A percentile compares a stretch with the other conserved stretches of the same genome.
Conservation (phyloP, 2,797 vertebrate genomes). For the Propithecus deckenii region DNA sequence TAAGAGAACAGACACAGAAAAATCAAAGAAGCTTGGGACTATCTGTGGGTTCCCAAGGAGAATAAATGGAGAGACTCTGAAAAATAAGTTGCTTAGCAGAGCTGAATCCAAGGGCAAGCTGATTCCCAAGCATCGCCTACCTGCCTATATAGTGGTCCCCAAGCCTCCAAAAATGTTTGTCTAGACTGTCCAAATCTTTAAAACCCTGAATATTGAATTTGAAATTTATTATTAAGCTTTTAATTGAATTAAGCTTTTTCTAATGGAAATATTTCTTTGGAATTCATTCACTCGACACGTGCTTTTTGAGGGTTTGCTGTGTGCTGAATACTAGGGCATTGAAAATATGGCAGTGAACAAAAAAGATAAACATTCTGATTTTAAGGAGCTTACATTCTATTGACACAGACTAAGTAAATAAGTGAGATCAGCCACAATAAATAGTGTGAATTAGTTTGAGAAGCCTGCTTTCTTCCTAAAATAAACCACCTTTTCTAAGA, state of each 20-base stretch:
- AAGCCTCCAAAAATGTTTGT: neutral
- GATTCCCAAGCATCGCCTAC: neutral
- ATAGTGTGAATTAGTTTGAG: neutral
- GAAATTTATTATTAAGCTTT: conserved; percentile 37
- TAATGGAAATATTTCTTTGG: conserved; percentile 12
- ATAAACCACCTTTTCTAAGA: neutral
- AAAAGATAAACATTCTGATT: neutral
- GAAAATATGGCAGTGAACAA: neutral
- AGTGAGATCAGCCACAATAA: neutral
- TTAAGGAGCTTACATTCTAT: neutral
- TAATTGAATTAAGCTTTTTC: neutral
- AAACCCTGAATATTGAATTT: neutral
- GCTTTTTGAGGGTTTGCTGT: neutral
- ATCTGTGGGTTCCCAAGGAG: neutral
- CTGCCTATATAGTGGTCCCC: neutral
- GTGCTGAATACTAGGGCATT: neutral
- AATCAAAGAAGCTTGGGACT: neutral
- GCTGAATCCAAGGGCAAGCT: neutral
- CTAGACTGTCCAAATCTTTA: neutral
- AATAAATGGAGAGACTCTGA: neutral
- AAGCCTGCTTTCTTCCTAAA: conserved; percentile 16
- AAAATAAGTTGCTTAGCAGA: conserved; percentile 29
- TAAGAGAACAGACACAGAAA: neutral
- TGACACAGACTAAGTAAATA: neutral
- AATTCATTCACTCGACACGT: neutral